Conservation (phyloP, 2,113 vertebrate genomes). For the Alethe castanea region DNA sequence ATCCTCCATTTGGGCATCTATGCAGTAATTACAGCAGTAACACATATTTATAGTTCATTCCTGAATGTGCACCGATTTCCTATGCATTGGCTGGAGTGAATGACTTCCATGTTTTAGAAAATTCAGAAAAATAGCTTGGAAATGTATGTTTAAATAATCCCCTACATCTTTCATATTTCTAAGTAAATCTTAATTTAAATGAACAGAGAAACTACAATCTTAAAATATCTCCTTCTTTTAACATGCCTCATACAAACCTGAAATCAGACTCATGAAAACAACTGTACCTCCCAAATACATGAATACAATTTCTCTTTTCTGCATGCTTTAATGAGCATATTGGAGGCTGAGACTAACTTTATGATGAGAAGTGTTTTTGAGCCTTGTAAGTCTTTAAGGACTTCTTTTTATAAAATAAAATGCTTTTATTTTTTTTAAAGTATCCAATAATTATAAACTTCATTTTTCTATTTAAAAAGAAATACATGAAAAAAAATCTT, state of each 20-base stretch:
- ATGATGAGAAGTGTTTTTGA: background rate
- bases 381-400: background rate
- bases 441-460: background rate
- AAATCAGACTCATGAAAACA: background rate
- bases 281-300: background rate
- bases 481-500: background rate
- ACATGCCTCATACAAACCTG: background rate
- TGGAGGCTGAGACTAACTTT: background rate
- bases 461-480: background rate
- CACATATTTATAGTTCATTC: background rate
- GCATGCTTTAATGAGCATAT: background rate
- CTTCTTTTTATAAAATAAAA: background rate
- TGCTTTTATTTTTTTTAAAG: background rate
- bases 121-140: background rate
- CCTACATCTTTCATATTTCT: background rate
- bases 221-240: background rate
- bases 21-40: background rate
- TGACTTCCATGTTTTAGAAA: background rate
- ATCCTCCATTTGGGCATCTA: background rate
- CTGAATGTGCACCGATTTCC: background rate
- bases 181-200: background rate
- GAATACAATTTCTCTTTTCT: background rate
- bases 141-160: background rate
- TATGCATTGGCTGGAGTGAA: background rate
- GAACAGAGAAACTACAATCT: background rate